phyloP scores from a whole-genome alignment of 2,888 invertebrate genomes.

The Dicranocentrus wangi region DNA sequence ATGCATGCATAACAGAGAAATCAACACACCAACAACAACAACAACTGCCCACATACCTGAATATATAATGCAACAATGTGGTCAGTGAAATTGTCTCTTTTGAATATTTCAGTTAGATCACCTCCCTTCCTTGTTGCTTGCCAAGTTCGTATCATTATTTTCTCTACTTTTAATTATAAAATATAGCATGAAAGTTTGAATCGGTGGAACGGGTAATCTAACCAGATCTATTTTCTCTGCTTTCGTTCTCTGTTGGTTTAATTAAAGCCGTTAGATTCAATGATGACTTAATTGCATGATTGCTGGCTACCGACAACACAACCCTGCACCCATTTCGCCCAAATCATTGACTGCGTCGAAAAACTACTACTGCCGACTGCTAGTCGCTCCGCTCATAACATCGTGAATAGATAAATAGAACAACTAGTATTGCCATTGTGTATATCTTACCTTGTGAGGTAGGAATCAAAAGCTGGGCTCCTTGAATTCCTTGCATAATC shows the following conservation, averaged over 20 bases:
- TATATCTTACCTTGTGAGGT: constrained; percentile 88
- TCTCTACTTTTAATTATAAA: constrained; percentile 56
- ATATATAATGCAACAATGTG: constrained; percentile 51
- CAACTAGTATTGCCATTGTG: not conserved
- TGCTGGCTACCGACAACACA: constrained; percentile 5
- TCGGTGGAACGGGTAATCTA: constrained; percentile 34
- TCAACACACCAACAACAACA: constrained; percentile 38
- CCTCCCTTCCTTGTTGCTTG: constrained; percentile 40
- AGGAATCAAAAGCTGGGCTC: constrained; percentile 94
- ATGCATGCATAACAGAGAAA: constrained; percentile 45
- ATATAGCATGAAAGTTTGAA: constrained; percentile 43
- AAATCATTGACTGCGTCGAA: constrained; percentile 41
- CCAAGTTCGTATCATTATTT: constrained; percentile 23
- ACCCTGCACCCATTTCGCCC: not conserved
- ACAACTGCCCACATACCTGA: constrained; percentile 57
- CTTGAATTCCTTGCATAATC: constrained; percentile 93
- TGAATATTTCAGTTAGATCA: constrained; percentile 65
- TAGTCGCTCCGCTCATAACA: too few relatives aligned
- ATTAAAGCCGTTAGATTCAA: constrained; percentile 48
- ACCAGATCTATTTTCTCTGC: constrained; percentile 36
- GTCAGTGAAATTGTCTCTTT: constrained; percentile 60
- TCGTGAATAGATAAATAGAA: too few relatives aligned
- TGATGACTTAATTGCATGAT: constrained; percentile 64
- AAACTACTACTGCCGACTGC: too few relatives aligned
- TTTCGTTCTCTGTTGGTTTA: constrained; percentile 50